phyloP scores from a whole-genome alignment of 2,113 vertebrate species.

The Alosa alosa region DNA sequence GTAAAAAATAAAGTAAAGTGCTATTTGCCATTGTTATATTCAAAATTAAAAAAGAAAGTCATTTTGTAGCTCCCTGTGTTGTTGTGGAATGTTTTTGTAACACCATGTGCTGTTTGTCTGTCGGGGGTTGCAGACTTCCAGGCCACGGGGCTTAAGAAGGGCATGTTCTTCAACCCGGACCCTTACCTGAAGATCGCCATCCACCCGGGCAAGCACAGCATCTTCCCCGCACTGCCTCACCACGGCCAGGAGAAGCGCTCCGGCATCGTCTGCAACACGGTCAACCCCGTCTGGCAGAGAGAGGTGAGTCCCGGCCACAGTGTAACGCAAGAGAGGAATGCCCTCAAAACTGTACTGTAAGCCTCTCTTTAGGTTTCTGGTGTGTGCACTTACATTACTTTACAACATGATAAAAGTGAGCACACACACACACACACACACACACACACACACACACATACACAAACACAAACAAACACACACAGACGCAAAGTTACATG shows the following conservation, averaged over 20 bases:
- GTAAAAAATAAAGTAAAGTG: not conserved
- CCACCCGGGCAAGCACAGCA: conserved; percentile 96
- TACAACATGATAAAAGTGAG: too few relatives aligned
- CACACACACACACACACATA: not conserved
- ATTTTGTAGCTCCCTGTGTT: too few relatives aligned
- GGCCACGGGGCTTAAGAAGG: conserved; percentile 94
- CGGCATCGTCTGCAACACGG: conserved; percentile 80
- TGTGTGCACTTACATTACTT: too few relatives aligned
- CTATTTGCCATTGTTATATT: too few relatives aligned
- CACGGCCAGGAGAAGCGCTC: conserved; percentile 96
- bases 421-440: not conserved
- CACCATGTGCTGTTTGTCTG: too few relatives aligned
- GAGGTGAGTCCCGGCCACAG: conserved; percentile 68
- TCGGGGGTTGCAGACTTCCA: conserved; percentile 78
- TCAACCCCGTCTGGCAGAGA: conserved; percentile 83
- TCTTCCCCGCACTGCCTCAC: conserved; percentile 92
- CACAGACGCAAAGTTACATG: not conserved
- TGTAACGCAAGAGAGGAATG: too few relatives aligned
- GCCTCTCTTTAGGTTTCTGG: too few relatives aligned
- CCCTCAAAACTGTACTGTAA: too few relatives aligned
- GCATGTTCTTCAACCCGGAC: conserved; percentile 99
- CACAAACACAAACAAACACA: not conserved
- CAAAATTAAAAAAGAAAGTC: too few relatives aligned
- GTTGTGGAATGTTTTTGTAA: too few relatives aligned
- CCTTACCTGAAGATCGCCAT: conserved; percentile 98